These are phyloP conservation scores for Eristalis tenax DNA, from an alignment of 2,888 invertebrate species.

Conservation along the genomic window DNA sequence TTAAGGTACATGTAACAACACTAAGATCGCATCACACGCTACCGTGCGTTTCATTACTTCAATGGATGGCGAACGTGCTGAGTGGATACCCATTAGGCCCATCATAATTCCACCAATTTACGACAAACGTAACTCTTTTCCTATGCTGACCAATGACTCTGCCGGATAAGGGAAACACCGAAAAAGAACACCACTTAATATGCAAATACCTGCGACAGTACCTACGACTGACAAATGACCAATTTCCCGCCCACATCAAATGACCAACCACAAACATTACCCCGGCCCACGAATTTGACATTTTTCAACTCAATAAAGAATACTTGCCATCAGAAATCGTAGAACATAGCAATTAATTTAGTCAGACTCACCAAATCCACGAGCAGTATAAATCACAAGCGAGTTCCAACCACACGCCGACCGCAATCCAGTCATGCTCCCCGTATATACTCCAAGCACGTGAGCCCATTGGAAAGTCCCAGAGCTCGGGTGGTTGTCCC, in stretches of 20 bases:
- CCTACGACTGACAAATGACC: background rate
- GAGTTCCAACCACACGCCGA: constrained; percentile 39
- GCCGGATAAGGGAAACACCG: too few relatives aligned
- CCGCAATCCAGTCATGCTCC: constrained; percentile 15
- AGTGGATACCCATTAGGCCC: too few relatives aligned
- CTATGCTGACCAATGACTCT: too few relatives aligned
- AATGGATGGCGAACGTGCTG: too few relatives aligned
- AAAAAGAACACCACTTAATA: background rate
- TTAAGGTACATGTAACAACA: too few relatives aligned
- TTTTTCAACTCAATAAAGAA: constrained; percentile 11
- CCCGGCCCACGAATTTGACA: background rate
- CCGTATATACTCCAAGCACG: constrained; percentile 42
- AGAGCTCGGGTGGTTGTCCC: constrained; percentile 17
- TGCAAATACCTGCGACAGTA: background rate
- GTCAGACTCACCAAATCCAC: constrained; percentile 36
- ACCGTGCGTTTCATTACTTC: too few relatives aligned
- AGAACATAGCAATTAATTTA: constrained; percentile 61
- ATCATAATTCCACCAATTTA: too few relatives aligned
- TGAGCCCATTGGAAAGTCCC: constrained; percentile 17
- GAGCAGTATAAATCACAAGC: constrained; percentile 59
- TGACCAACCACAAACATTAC: constrained; percentile 21
- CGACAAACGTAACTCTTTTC: too few relatives aligned
- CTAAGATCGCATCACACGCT: too few relatives aligned
- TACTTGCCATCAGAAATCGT: constrained; percentile 17
- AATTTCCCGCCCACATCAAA: background rate